These are phyloP conservation scores for Chelonus formosanus DNA, from an alignment of 2,888 invertebrate species.

Conservation along the genomic window DNA sequence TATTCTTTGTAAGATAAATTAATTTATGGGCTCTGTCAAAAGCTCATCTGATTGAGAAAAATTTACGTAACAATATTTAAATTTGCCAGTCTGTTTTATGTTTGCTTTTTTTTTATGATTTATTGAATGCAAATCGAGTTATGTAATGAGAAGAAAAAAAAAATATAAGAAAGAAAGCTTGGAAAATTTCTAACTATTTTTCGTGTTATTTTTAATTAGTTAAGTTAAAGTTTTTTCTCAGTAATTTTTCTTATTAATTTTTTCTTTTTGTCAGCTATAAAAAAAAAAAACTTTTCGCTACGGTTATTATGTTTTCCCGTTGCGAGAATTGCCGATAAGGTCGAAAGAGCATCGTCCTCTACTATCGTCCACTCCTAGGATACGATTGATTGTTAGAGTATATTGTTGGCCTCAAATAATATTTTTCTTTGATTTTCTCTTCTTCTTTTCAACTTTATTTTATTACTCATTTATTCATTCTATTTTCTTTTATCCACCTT, in stretches of 20 bases:
- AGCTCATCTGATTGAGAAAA: no score
- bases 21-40: no score
- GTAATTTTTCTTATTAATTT: conserved; percentile 16
- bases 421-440: conserved; percentile 28
- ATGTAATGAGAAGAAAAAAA: no score
- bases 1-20: no score
- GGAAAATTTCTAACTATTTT: no score
- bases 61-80: no score
- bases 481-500: neutral
- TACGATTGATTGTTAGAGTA: conserved; percentile 20
- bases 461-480: neutral
- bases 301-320: conserved; percentile 33
- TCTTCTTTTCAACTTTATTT: neutral
- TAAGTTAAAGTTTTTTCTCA: neutral
- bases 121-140: no score
- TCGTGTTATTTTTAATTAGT: neutral
- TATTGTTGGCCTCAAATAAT: conserved; percentile 24
- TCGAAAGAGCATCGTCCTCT: conserved; percentile 37
- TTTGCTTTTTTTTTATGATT: no score
- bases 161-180: no score
- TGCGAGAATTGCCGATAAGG: conserved; percentile 31
- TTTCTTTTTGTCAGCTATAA: conserved; percentile 13
- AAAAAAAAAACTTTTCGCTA: conserved; percentile 15
- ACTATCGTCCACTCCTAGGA: conserved; percentile 19
- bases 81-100: no score